phyloP scores from a whole-genome alignment of 2,797 vertebrate genomes.

The Schizopygopsis malacanthus region DNA sequence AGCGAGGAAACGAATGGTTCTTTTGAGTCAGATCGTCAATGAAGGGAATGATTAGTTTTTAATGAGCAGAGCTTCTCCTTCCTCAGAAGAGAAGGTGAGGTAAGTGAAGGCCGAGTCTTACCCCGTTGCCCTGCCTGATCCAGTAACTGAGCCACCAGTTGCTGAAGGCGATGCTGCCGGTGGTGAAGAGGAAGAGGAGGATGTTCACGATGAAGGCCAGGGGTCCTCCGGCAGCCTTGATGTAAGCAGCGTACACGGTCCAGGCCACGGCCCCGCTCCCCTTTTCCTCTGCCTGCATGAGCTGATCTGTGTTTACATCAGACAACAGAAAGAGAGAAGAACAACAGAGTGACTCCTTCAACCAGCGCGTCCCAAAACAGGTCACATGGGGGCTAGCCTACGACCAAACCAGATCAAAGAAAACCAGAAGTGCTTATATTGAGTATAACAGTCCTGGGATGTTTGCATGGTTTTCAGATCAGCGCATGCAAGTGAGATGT shows the following conservation, averaged over 20 bases:
- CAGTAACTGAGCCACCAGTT: conserved; percentile 89
- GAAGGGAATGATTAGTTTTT: neutral
- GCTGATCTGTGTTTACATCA: conserved; percentile 67
- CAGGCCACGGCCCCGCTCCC: conserved; percentile 78
- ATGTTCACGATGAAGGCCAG: conserved; percentile 76
- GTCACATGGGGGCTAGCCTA: neutral
- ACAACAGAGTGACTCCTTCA: conserved; percentile 37
- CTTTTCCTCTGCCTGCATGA: conserved; percentile 84
- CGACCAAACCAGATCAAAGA: conserved; percentile 4
- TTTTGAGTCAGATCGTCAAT: neutral
- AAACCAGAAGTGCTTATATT: neutral
- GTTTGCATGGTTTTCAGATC: neutral
- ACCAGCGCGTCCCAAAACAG: neutral
- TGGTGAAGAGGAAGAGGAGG: conserved; percentile 82
- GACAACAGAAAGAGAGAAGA: conserved; percentile 31
- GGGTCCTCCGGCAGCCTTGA: conserved; percentile 83
- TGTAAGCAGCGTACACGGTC: conserved; percentile 80
- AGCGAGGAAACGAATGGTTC: neutral
- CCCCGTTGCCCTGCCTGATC: conserved; percentile 85
- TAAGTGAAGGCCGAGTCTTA: conserved; percentile 65
- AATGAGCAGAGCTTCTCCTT: neutral
- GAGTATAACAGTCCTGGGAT: neutral
- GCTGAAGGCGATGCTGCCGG: conserved; percentile 82
- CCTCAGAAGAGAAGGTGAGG: neutral
- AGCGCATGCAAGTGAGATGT: neutral